Conservation (phyloP, 2,113 vertebrate genomes). For the Oostethus manadensis region DNA sequence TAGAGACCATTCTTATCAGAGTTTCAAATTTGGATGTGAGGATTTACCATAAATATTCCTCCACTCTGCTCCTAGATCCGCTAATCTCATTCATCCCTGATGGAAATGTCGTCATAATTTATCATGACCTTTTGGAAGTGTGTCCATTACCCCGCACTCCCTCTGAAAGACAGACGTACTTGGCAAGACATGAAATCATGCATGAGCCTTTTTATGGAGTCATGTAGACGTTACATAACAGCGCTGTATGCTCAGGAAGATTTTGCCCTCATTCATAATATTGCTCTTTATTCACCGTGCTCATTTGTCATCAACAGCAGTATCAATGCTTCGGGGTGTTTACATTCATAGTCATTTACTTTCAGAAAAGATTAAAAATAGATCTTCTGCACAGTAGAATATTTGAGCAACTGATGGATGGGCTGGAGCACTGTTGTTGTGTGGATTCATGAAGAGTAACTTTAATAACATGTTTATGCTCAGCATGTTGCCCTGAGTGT, state of each 20-base stretch:
- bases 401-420: background rate
- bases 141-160: background rate
- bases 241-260: background rate
- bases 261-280: conserved; percentile 1
- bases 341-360: background rate
- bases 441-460: background rate
- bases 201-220: background rate
- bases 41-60: conserved; percentile 26
- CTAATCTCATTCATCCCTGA: background rate
- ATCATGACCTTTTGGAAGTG: background rate
- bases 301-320: background rate
- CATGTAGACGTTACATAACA: too few relatives aligned
- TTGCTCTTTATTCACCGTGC: background rate
- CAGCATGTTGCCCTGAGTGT: conserved; percentile 28
- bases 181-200: background rate
- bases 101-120: background rate
- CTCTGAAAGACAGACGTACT: too few relatives aligned
- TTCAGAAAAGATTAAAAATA: conserved; percentile 1
- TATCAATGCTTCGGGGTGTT: background rate
- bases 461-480: conserved; percentile 32
- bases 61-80: background rate
- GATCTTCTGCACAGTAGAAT: background rate
- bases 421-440: background rate
- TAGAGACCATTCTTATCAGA: conserved; percentile 21
- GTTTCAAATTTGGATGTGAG: conserved; percentile 22